These are phyloP conservation scores for Mastomys coucha DNA, from an alignment of 2,113 vertebrate genomes.

Conservation along the genomic window DNA sequence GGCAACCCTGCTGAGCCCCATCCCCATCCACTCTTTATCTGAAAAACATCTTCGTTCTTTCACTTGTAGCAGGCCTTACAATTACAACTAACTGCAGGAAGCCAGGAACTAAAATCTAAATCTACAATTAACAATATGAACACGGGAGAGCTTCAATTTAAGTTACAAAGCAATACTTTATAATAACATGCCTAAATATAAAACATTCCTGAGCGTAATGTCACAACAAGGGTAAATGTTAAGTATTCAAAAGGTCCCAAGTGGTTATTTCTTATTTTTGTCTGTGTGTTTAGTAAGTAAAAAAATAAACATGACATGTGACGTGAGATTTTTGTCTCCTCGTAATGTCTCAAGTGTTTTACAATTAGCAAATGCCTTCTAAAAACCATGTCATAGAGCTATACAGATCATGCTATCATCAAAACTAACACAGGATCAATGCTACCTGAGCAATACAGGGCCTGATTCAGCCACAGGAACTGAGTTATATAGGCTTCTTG, in stretches of 20 bases:
- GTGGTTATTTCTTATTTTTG: background rate
- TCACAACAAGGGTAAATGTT: background rate
- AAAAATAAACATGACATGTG: conserved; percentile 42
- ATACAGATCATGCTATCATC: background rate
- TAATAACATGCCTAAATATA: conserved; percentile 40
- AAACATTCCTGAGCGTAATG: background rate
- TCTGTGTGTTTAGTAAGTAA: conserved; percentile 61
- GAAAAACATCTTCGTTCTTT: background rate
- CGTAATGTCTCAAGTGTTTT: conserved; percentile 53
- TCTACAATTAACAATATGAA: conserved; percentile 3
- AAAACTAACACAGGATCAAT: background rate
- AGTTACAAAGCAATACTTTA: conserved; percentile 24
- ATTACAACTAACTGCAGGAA: conserved; percentile 9
- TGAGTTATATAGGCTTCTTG: background rate
- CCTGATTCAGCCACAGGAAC: rapidly evolving
- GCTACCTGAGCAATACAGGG: background rate
- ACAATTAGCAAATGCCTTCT: conserved; percentile 54
- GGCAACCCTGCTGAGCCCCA: background rate
- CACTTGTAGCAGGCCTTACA: background rate
- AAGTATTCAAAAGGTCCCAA: conserved; percentile 1
- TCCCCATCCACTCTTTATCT: background rate
- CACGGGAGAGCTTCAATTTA: background rate
- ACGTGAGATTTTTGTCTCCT: conserved; percentile 60
- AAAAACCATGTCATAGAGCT: background rate
- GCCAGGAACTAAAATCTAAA: conserved; percentile 12